Conservation (phyloP, 2,113 vertebrate genomes). For the Rhynchopsitta pachyrhyncha region DNA sequence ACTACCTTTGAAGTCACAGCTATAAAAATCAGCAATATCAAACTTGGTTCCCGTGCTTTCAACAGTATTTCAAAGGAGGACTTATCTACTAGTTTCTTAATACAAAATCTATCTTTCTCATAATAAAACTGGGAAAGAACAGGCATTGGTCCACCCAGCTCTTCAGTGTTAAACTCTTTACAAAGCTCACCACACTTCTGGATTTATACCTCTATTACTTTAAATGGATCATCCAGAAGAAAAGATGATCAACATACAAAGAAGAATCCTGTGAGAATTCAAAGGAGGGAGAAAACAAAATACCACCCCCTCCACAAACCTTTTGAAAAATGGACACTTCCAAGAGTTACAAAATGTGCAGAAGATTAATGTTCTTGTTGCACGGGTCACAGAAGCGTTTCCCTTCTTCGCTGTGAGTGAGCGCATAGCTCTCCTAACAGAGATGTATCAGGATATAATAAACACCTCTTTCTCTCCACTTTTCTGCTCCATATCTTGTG, state of each 20-base stretch:
- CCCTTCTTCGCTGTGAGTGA: background rate
- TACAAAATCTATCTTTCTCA: background rate
- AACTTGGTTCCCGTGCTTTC: background rate
- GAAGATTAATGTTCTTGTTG: background rate
- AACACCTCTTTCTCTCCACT: background rate
- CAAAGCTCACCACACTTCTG: background rate
- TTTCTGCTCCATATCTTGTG: background rate
- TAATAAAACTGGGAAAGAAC: background rate
- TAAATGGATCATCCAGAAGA: background rate
- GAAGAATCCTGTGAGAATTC: background rate
- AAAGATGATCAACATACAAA: background rate
- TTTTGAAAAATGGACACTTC: background rate
- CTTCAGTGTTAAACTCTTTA: background rate
- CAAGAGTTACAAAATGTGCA: background rate
- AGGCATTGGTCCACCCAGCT: background rate
- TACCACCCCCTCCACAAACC: accelerated
- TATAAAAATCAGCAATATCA: conserved; percentile 3
- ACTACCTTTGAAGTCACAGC: background rate
- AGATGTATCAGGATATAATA: background rate
- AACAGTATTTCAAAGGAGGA: background rate
- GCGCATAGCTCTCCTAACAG: background rate
- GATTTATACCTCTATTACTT: background rate
- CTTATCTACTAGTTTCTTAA: background rate
- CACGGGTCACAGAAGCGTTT: background rate
- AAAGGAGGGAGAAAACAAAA: background rate